Evolutionary conservation across 1,140 invertebrate genomes (phyloP), one percentile per base, ranked within the genome.

Genomic region (Musca vetustissima): DNA sequence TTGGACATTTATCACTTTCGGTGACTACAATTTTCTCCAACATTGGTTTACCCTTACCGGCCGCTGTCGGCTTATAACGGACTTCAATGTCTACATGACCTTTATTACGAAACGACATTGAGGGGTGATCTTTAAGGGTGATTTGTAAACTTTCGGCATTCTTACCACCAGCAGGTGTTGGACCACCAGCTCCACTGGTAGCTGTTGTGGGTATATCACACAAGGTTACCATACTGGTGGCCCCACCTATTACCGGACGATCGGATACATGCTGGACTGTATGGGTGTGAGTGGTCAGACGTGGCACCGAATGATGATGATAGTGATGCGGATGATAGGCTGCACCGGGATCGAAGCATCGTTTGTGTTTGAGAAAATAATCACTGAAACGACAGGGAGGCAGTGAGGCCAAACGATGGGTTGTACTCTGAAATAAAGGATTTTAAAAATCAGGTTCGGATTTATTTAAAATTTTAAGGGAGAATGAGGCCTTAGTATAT

Each of bases 21-120:
- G 73, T 78, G 2, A 77, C 77, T 14, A 79, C 74, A 64, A 81
- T 80, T 72, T 82, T 83, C 72, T 85, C 85, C 49, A 86, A 76
- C 70, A 74, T 78, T 53, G 73, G 78, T 70, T 76, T 85, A 69
- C 72, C 82, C 71, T 71, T 82, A 66, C 75, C 76, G 1, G 71
- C 66, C 19, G 76, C 78, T 64, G 77, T 79, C 13, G 83, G 84
- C 70, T 83, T 85, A 72, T 85, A 86, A 15, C 85, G 75, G 64
- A 86, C 72, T 43, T 82, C 83, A 73, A 85, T 86, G 61, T 86
- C 84, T 52, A 86, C 81, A 36, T 82, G 81, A 57, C 79, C 78
- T 74, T 85, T 78, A 74, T 84, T 83, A 53, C 83, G 83, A 78
- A 85, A 86, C 19, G 83, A 79, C 71, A 86, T 78, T 71, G 82